Evolutionary conservation across 2,888 invertebrate genomes (phyloP), one percentile per base, ranked within the genome.

Genomic region (Cheiracanthium punctorium): DNA sequence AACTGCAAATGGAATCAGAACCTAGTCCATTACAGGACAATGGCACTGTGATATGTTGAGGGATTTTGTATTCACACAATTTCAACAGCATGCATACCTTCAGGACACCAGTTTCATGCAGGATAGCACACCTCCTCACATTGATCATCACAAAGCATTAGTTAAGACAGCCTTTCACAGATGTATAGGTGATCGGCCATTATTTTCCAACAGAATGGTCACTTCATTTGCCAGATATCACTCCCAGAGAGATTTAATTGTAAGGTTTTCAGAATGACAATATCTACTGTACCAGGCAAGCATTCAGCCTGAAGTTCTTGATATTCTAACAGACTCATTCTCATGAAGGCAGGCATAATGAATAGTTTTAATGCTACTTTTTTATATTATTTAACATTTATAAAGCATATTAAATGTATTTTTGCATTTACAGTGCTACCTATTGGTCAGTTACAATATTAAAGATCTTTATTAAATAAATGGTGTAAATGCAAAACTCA

Each of bases 31-130:
- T 24, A 69, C 28, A 48, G 79, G 70, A 52, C 12, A 76, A 70
- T 28, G 33, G 70, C 70, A 70, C 14, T n/a, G 30, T 69, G 32
- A 70, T 32, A 69, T 69, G n/a, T 32, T 48, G 52, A 69, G 24
- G n/a, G 17, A 24, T 8, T 28, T 24, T 41, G n/a, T 77, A 28
- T 14, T 77, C 14, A 4, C 29, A 32, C 30, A 14, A 32, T 20
- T 48, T 32, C 79, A 48, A 52, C 30, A 69, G 17, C 33, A 32
- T 70, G 24, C 29, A 70, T 79, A 52, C 30, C 32, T 70, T 79
- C 79, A 79, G 48, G 70, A 70, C 30, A 67, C 37, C 41, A 76
- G 41, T 67, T 58, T 74, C 7, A 74, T 74, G 33, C 74, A 64
- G 20, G 64, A 64, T 74, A 30, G 58, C 28, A 12, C 2, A 32